These are phyloP conservation scores for Chrysolina oricalcia DNA, from an alignment of 2,888 invertebrate genomes.

Conservation along the genomic window DNA sequence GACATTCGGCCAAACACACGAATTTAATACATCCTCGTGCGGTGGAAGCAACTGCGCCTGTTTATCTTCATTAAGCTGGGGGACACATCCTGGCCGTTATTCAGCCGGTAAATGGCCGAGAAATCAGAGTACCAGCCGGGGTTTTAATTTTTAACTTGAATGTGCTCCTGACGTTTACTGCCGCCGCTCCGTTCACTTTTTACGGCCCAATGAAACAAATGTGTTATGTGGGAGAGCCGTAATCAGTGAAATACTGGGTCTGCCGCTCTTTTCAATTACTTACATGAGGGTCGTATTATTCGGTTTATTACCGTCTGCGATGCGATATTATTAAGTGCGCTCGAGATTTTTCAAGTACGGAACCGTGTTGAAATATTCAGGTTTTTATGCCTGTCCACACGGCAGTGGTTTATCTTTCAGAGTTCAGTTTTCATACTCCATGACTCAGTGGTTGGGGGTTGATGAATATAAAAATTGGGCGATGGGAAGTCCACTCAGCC, in stretches of 20 bases:
- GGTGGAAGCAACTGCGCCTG: constrained; percentile 66
- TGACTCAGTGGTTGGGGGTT: too few species aligned
- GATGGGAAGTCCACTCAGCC: too few species aligned
- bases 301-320: constrained; percentile 26
- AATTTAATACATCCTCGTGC: constrained; percentile 69
- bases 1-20: constrained; percentile 65
- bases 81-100: constrained; percentile 65
- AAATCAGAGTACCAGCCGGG: constrained; percentile 69
- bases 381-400: neutral
- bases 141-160: constrained; percentile 71
- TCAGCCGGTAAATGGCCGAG: constrained; percentile 70
- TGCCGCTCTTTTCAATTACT: constrained; percentile 55
- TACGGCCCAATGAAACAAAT: constrained; percentile 67
- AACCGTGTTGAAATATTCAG: neutral
- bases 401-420: too few species aligned
- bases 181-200: constrained; percentile 67
- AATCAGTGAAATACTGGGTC: constrained; percentile 60
- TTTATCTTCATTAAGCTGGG: constrained; percentile 68
- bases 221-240: constrained; percentile 63
- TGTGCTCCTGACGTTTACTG: constrained; percentile 70
- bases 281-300: constrained; percentile 23
- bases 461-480: too few species aligned
- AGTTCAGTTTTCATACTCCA: too few species aligned
- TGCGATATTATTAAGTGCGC: constrained; percentile 17
- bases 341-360: neutral